Evolutionary conservation across 1,140 invertebrate species (phyloP), one percentile per base, ranked within the genome.

Genomic region (Cydia amplana): DNA sequence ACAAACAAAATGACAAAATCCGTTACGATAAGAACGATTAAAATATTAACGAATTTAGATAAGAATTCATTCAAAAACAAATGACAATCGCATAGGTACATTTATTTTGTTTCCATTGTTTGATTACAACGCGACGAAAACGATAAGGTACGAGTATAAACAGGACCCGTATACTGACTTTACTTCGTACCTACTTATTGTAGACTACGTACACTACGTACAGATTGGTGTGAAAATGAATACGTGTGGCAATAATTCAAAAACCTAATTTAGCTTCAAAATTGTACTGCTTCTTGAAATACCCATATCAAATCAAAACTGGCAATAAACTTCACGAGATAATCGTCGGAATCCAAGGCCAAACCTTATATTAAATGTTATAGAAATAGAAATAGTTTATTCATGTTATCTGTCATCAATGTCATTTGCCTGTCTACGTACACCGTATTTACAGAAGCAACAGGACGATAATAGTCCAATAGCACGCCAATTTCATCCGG

Each of bases 11-110:
- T 36, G 4, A 70, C 32, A 14, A 70, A n/a, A 67, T 32, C 16
- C n/a, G 65, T 70, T 36, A 70, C n/a, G 65, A 70, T 70, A 70
- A 70, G 6, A 32, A 20, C 32, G n/a, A 70, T 18, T 70, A 70
- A 14, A 67, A 70, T 23, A 70, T 36, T 36, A 70, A 70, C 16
- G 32, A 70, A 60, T 70, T 67, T n/a, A 23, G 32, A 40, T 36
- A 70, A 40, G 25, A 10, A 65, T n/a, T 32, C 25, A 28, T 64
- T 28, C 55, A 60, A 18, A 23, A 60, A 60, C 20, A 46, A 12
- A 23, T 18, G n/a, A 60, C 55, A 60, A 10, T 60, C 55, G n/a
- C n/a, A n/a, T n/a, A 60, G 6, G 12, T n/a, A 55, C 51, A 18
- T 64, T 16, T 5, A 67, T 18, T 67, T 32, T 67, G 20, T 67